These are phyloP conservation scores for Chrysocyon brachyurus DNA, from an alignment of 2,797 vertebrate species.

Conservation along the genomic window DNA sequence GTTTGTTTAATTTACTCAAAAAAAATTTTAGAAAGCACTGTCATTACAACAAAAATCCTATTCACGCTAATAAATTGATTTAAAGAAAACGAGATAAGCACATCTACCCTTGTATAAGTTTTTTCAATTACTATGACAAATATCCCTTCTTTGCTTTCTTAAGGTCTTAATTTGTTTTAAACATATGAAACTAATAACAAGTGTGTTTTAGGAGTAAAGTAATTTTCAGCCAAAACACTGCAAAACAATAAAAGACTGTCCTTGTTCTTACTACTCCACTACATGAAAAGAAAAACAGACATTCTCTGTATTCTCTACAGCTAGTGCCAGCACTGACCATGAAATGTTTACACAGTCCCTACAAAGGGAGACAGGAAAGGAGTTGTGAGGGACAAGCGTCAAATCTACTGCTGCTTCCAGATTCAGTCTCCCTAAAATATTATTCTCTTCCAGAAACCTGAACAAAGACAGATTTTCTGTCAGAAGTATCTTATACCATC, in stretches of 20 bases:
- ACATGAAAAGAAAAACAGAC: neutral
- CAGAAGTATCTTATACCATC: neutral
- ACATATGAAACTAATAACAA: constrained; percentile 26
- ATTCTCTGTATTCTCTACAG: neutral
- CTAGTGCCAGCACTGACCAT: neutral
- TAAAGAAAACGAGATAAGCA: constrained; percentile 37
- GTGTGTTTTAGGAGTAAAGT: constrained; percentile 39
- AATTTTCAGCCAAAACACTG: constrained; percentile 11
- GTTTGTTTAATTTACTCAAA: constrained; percentile 35
- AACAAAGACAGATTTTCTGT: neutral
- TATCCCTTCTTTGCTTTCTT: neutral
- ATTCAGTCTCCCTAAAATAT: neutral
- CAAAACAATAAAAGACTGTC: constrained; percentile 26
- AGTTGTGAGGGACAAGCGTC: neutral
- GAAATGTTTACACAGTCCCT: neutral
- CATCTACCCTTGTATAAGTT: neutral
- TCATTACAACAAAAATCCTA: constrained; percentile 1
- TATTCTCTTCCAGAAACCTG: neutral
- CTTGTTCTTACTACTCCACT: neutral
- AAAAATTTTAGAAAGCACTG: neutral
- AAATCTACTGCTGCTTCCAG: neutral
- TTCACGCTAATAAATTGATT: constrained; percentile 6
- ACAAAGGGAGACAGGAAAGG: neutral
- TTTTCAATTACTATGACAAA: constrained; percentile 22
- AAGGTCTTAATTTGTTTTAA: neutral